Evolutionary conservation across 1,140 invertebrate genomes (phyloP), one percentile per base, ranked within the genome.

Genomic region (Panagrolaimus sp.): DNA sequence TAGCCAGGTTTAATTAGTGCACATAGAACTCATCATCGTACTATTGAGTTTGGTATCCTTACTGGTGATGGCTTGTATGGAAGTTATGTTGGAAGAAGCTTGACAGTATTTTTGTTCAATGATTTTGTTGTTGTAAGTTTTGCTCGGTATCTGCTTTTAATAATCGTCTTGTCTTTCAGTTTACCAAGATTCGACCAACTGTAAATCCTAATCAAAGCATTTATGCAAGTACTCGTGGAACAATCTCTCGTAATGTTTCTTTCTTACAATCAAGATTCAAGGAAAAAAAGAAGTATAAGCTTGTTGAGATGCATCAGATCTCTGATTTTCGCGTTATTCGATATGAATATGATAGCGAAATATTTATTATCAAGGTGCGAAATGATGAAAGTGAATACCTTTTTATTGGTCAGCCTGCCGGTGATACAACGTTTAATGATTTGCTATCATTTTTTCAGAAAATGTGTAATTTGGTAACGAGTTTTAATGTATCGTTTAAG

Each of bases 381-480:
- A 70, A 72, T n/a, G 45, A 71, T 63, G 72, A 73, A 52, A 70
- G 71, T 5, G 72, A 73, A n/a, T 72, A 73, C n/a, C 46, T 73
- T 10, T 73, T 72, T 45, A 28, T 67, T 24, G 73, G 67, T 24
- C 68, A 73, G 24, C 66, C 52, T 12, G 52, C 21, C 5, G 52
- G 52, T 28, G 52, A 58, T 26, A 58, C 52, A 58, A 24, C 8
- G 1, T 26, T 58, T 3, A 26, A 3, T 12, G 52, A 58, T 2
- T 21, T 58, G 52, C 10, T 58, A 12, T 12, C 14, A 12, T 58
- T 58, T 28, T 58, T 58, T 28, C 1, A 2, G 4, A 12, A 12
- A 2, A 5, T 58, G 2, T 58, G 52, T 28, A 21, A 58, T 12
- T 21, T 58, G 10, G 12, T 28, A 21, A 14, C 26, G 9, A 28